A percentile compares a stretch with the other conserved stretches of the same genome.
phyloP scores from a whole-genome alignment of 1,140 invertebrate species.

The Brachionus plicatilis region DNA sequence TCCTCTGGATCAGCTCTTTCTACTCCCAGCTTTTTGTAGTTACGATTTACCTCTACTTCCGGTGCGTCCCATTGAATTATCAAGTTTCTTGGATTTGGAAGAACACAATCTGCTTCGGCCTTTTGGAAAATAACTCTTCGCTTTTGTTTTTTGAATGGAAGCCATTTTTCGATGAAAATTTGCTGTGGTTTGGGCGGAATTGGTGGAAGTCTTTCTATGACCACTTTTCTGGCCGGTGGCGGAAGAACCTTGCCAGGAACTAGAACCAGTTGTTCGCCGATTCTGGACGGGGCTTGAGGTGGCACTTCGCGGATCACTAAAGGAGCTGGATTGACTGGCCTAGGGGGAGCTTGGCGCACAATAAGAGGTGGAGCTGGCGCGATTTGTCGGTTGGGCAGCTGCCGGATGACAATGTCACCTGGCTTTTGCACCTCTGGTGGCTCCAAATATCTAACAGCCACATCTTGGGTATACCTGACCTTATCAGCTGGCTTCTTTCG shows the following conservation, averaged over 20 bases:
- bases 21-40: neutral
- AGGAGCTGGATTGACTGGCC: neutral
- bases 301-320: conserved; percentile 39
- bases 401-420: neutral
- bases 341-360: neutral
- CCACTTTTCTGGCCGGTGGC: conserved; percentile 28
- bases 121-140: conserved; percentile 28
- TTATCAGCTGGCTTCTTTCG: neutral
- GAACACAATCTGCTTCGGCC: neutral
- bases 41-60: conserved; percentile 7
- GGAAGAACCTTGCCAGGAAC: neutral
- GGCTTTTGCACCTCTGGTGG: conserved; percentile 28
- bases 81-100: conserved; percentile 17
- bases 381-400: neutral
- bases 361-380: conserved; percentile 22
- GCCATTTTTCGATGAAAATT: conserved; percentile 39
- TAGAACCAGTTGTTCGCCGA: neutral
- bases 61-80: conserved; percentile 37
- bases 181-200: conserved; percentile 32
- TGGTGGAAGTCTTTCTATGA: conserved; percentile 32
- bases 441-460: conserved; percentile 14
- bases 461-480: conserved; percentile 23
- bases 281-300: neutral
- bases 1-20: neutral
- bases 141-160: conserved; percentile 32